Base-by-base conservation (phyloP, 92 coral and sea anemone genomes). In the Umimayanthus chanpuru region DNA sequence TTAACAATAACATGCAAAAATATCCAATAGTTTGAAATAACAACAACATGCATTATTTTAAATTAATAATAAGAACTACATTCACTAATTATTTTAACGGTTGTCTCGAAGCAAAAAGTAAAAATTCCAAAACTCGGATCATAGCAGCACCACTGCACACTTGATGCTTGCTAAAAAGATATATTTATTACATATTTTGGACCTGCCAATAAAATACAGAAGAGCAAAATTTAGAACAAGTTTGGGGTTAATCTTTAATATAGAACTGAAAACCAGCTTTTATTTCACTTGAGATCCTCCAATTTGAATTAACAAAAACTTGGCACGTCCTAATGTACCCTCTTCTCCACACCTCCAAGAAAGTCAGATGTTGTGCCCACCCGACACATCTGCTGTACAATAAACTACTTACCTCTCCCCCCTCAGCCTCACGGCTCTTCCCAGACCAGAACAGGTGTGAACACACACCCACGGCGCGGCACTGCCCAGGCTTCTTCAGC, bases 381-480 rank as follows among this genome's bases (percentile, higher is more conserved):
- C n/a, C 26, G 41, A 64, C 15, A 6, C 0, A 23, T 20, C 6
- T 26, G 20, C 40, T 28, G 76, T 47, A 85, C 26, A 29, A 43
- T 30, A 6, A 53, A n/a, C 30, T 41, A 15, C 90, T 73, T 88
- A 95, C 99, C 99, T 95, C 98, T 81, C 98, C 95, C 53, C 95
- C 97, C 50, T 97, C 99, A 26, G 89, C 91, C n/a, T 97, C 98
- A 23, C 92, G 89, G 87, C 98, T 94, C 80, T 94, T 97, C 61
- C 96, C 99, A 20, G 99, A 95, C 99, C 99, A 97, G 74, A 97
- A 97, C 86, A 97, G 92, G 85, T 97, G 99, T 28, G 99, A 97
- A 84, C 99, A 97, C 73, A 97, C 98, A 9, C 94, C 98, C 4
- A 97, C 99, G 28, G 99, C 98, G 29, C 99, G 96, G 79, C 99